Evolutionary conservation across 2,113 vertebrate species (phyloP).

Genomic region (Noturus placidus): DNA sequence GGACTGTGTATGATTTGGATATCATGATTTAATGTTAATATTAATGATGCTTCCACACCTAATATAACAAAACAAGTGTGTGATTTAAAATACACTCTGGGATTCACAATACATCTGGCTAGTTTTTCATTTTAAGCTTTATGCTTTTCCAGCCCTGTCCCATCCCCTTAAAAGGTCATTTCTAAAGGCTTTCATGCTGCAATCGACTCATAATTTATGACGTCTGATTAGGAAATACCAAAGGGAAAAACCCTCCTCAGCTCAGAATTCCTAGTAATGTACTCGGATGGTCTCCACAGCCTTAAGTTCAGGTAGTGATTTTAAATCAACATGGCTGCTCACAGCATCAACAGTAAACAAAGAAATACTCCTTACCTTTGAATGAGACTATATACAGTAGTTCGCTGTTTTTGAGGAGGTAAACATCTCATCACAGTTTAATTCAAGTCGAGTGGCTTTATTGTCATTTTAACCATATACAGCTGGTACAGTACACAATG

Average conservation of each 20-base stretch:
- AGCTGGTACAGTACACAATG: too few relatives aligned
- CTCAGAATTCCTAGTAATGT: neutral
- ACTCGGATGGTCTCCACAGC: neutral
- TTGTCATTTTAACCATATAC: too few relatives aligned
- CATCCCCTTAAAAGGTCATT: neutral
- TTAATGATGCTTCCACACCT: neutral
- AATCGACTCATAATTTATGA: neutral
- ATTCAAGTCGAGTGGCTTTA: neutral
- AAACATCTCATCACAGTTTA: neutral
- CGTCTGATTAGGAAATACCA: neutral
- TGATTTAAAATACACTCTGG: neutral
- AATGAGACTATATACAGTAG: neutral
- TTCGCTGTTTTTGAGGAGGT: neutral
- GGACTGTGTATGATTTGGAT: neutral
- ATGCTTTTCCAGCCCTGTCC: neutral
- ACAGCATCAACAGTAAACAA: neutral
- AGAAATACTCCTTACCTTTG: neutral
- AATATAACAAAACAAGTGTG: neutral
- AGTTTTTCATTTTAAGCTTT: neutral
- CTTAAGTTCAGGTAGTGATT: neutral
- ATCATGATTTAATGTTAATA: neutral
- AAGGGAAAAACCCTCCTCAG: neutral
- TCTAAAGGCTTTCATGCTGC: neutral
- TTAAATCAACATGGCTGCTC: neutral
- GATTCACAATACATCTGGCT: neutral